phyloP scores from a whole-genome alignment of 1,140 invertebrate species.

The Pemphigus obesinymphae region DNA sequence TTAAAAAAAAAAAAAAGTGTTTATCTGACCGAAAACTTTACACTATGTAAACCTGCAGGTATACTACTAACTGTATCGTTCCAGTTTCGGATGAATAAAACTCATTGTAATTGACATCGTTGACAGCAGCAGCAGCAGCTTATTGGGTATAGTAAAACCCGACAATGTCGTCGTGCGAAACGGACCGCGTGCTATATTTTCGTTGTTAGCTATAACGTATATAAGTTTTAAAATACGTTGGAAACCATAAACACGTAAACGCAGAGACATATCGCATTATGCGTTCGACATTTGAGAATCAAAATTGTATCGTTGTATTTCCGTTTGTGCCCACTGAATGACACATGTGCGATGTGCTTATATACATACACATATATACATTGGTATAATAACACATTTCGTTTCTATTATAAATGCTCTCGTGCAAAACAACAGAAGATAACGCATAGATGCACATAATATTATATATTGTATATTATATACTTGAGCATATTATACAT shows the following conservation, averaged over 20 bases:
- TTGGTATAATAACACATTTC: neutral
- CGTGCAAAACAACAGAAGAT: neutral
- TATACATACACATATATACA: neutral
- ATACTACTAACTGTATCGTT: neutral
- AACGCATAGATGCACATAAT: neutral
- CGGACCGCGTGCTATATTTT: neutral
- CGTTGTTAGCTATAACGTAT: neutral
- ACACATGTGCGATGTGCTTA: neutral
- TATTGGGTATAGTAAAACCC: neutral
- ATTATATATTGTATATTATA: too few species aligned
- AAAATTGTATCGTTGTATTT: neutral
- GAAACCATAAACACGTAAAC: neutral
- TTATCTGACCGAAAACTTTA: slow-evolving; percentile 10
- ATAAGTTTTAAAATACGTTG: too few species aligned
- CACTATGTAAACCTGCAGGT: neutral
- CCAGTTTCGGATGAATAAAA: slow-evolving; percentile 19
- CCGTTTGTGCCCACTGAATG: neutral
- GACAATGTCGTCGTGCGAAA: slow-evolving; percentile 13
- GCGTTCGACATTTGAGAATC: neutral
- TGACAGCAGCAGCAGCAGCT: neutral
- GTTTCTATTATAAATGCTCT: neutral
- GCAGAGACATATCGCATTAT: too few species aligned
- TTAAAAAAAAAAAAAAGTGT: neutral
- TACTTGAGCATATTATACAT: too few species aligned
- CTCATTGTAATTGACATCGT: neutral